Conservation (phyloP, 2,113 vertebrate genomes). For the Xenus cinereus region DNA sequence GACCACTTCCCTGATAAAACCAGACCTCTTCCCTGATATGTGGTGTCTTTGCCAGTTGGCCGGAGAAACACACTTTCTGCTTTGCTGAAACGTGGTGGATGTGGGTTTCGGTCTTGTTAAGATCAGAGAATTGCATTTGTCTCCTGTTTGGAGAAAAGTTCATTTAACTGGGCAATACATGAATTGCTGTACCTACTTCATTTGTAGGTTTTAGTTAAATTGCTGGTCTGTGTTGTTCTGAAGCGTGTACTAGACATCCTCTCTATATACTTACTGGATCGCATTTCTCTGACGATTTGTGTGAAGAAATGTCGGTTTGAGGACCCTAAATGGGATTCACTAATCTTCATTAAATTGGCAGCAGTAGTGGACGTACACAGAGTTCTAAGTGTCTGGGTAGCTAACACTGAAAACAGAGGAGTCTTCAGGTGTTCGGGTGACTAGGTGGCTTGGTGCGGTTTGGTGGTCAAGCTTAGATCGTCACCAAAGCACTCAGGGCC, state of each 20-base stretch:
- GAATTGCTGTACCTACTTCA: neutral
- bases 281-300: neutral
- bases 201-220: neutral
- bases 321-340: neutral
- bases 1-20: neutral
- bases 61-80: neutral
- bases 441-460: neutral
- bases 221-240: neutral
- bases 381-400: neutral
- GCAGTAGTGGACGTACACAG: neutral
- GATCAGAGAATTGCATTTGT: neutral
- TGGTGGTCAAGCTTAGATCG: neutral
- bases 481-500: neutral
- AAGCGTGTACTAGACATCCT: neutral
- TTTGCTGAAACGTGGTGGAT: neutral
- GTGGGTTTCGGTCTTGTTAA: neutral
- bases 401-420: neutral
- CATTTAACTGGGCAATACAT: neutral
- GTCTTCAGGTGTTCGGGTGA: neutral
- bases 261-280: neutral
- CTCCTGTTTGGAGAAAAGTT: neutral
- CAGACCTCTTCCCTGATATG: neutral
- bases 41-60: neutral
- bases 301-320: neutral
- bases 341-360: neutral